Evolutionary conservation across 2,113 vertebrate genomes (phyloP).

Genomic region (Ariopsis seemanni): DNA sequence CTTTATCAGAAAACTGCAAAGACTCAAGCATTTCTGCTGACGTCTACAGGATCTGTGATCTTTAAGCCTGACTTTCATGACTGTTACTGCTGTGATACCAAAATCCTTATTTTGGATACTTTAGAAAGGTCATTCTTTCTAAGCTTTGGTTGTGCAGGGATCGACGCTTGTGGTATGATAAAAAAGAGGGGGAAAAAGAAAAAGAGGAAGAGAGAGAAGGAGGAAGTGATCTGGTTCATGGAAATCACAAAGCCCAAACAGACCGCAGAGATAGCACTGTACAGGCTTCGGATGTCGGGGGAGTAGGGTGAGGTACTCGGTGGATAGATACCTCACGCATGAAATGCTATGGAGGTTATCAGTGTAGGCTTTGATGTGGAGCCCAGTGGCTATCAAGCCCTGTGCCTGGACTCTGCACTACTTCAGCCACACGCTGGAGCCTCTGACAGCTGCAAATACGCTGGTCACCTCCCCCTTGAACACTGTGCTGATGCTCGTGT

Average conservation of each 20-base stretch:
- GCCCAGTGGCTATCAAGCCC: conserved; percentile 82
- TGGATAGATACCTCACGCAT: conserved; percentile 68
- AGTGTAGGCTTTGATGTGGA: conserved; percentile 82
- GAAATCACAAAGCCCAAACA: conserved; percentile 36
- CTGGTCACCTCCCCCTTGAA: conserved; percentile 72
- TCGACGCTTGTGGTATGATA: conserved; percentile 9
- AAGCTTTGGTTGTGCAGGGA: background rate
- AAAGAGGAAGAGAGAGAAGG: conserved; percentile 12
- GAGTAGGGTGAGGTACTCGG: conserved; percentile 30
- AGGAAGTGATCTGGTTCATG: conserved; percentile 47
- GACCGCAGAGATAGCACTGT: conserved; percentile 44
- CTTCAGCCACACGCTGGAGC: conserved; percentile 79
- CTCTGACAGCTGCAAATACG: conserved; percentile 88
- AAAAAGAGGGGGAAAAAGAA: conserved; percentile 23
- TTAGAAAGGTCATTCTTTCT: conserved; percentile 12
- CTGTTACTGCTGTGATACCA: conserved; percentile 11
- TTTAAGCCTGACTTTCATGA: background rate
- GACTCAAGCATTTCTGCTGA: background rate
- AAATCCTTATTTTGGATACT: background rate
- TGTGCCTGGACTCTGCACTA: conserved; percentile 73
- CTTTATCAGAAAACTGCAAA: background rate
- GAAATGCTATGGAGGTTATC: conserved; percentile 79
- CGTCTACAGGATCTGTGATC: conserved; percentile 2
- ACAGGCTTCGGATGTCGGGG: conserved; percentile 35
- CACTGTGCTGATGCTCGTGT: background rate